These are phyloP conservation scores for Dreissena rostriformis DNA, from an alignment of 1,140 invertebrate species.

Conservation along the genomic window DNA sequence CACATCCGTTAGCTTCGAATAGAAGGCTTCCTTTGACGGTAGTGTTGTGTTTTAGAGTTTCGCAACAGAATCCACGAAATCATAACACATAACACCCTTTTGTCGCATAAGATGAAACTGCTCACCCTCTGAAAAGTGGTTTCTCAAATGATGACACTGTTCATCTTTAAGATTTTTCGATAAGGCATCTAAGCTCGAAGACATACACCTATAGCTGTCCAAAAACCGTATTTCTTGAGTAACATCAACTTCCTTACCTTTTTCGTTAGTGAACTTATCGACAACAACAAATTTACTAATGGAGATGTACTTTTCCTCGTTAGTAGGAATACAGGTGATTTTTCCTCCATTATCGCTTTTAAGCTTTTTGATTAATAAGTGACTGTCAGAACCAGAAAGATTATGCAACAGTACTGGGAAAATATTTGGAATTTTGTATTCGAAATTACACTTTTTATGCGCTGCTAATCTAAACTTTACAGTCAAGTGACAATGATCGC, in stretches of 20 bases:
- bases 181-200: conserved; percentile 1
- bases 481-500: conserved; percentile 18
- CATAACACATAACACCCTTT: conserved; percentile 73
- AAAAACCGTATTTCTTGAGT: neutral
- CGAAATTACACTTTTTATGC: conserved; percentile 47
- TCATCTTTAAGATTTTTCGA: conserved; percentile 7
- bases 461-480: neutral
- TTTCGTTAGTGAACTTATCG: conserved; percentile 21
- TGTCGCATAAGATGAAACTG: conserved; percentile 1
- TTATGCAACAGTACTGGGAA: conserved; percentile 81
- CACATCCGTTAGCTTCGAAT: conserved; percentile 16
- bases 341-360: conserved; percentile 62
- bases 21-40: conserved; percentile 43
- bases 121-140: conserved; percentile 7
- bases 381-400: conserved; percentile 77
- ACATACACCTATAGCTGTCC: conserved; percentile 24
- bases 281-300: conserved; percentile 47
- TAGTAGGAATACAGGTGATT: conserved; percentile 77
- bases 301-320: conserved; percentile 76
- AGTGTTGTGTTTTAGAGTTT: conserved; percentile 29
- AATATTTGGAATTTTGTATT: conserved; percentile 31
- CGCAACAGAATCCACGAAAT: conserved; percentile 64
- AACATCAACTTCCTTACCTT: conserved; percentile 9
- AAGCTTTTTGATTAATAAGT: conserved; percentile 75
- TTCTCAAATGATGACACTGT: neutral